Percentiles rank a stretch among this genome's conserved stretches.
phyloP scores from a whole-genome alignment of 2,888 invertebrate species.

The Tetropium fuscum region DNA sequence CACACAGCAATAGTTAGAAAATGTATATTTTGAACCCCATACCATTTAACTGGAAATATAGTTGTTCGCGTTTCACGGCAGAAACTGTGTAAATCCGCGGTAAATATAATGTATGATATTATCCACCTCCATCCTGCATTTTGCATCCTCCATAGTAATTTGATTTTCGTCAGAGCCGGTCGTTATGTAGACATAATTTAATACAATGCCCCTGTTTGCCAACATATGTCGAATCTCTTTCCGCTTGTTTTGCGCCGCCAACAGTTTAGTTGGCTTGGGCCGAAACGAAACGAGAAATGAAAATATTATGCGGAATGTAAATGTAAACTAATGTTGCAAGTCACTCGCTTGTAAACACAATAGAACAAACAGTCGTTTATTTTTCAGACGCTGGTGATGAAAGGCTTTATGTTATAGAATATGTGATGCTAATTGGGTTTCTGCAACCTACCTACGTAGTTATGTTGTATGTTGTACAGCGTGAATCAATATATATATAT shows the following conservation, averaged over 20 bases:
- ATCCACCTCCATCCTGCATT: slow-evolving; percentile 10
- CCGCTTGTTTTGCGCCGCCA: slow-evolving; percentile 46
- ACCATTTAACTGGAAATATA: not conserved
- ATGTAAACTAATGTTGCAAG: slow-evolving; percentile 49
- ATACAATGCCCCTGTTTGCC: slow-evolving; percentile 43
- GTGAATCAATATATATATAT: too few relatives aligned
- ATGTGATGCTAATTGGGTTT: too few relatives aligned
- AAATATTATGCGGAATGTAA: slow-evolving; percentile 47
- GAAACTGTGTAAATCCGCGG: slow-evolving; percentile 6
- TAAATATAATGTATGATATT: slow-evolving; percentile 18
- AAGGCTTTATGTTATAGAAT: not conserved
- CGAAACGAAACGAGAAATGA: slow-evolving; percentile 41
- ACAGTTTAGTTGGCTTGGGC: slow-evolving; percentile 38
- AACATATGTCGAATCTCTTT: slow-evolving; percentile 48
- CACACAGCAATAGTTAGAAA: too few relatives aligned
- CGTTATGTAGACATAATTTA: slow-evolving; percentile 40
- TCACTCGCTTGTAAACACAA: slow-evolving; percentile 38
- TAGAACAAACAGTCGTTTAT: slow-evolving; percentile 28
- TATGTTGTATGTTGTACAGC: too few relatives aligned
- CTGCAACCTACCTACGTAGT: too few relatives aligned
- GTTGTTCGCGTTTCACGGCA: slow-evolving; percentile 1
- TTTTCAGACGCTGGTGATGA: slow-evolving; percentile 7
- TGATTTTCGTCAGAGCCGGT: slow-evolving; percentile 37
- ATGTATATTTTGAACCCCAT: too few relatives aligned
- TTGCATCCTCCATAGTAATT: slow-evolving; percentile 32